Percentiles rank a stretch among this genome's conserved stretches.
Conservation (phyloP, 2,797 vertebrate species). For the Chiloscyllium punctatum region DNA sequence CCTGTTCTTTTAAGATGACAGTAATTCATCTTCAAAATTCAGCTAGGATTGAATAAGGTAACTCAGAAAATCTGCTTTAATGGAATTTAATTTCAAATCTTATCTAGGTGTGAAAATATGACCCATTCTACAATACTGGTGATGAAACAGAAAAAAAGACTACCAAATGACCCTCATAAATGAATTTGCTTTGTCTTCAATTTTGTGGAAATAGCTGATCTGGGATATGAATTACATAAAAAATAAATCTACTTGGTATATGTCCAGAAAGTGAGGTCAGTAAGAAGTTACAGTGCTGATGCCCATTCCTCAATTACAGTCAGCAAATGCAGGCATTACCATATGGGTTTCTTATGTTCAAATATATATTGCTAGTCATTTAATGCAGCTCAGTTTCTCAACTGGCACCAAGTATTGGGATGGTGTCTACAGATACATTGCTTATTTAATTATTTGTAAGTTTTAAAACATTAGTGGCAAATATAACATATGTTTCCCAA, state of each 20-base stretch:
- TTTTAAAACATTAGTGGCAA: not conserved
- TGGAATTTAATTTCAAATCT: not conserved
- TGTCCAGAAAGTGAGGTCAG: not conserved
- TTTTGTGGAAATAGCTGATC: not conserved
- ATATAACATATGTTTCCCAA: not conserved
- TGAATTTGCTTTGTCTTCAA: not conserved
- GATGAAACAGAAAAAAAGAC: not conserved
- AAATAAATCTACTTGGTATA: not conserved
- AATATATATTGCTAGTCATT: not conserved
- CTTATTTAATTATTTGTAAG: not conserved
- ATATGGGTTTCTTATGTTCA: not conserved
- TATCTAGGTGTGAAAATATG: not conserved
- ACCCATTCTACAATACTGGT: not conserved
- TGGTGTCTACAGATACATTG: not conserved
- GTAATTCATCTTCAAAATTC: not conserved
- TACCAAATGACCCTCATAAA: not conserved
- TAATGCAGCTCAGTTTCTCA: not conserved
- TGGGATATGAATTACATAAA: not conserved
- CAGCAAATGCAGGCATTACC: not conserved
- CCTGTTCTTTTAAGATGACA: not conserved
- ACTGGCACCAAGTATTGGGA: not conserved
- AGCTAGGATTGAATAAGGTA: not conserved
- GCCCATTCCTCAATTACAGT: not conserved
- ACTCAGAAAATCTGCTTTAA: not conserved
- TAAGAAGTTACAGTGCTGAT: not conserved